phyloP scores from a whole-genome alignment of 2,888 invertebrate genomes.

The Pandemis corylana region DNA sequence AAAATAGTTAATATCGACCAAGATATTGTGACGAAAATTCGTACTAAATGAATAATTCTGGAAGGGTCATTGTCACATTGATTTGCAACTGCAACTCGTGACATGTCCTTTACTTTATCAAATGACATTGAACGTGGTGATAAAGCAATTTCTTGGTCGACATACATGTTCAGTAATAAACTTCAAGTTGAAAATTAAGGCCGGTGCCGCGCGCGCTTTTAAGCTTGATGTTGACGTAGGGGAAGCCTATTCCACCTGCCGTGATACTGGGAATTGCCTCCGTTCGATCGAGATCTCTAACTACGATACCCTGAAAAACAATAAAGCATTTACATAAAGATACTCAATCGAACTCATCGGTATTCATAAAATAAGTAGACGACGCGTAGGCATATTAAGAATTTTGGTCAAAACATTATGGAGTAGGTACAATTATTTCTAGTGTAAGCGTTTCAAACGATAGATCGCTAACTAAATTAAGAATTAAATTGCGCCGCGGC shows the following conservation, averaged over 20 bases:
- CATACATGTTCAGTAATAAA: conserved; percentile 59
- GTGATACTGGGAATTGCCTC: conserved; percentile 59
- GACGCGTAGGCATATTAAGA: no score
- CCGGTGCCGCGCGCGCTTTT: conserved; percentile 67
- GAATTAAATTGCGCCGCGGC: no score
- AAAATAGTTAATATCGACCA: not conserved
- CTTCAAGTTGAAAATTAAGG: conserved; percentile 66
- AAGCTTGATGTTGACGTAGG: conserved; percentile 65
- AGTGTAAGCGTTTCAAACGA: no score
- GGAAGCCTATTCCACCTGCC: conserved; percentile 67
- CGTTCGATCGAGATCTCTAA: conserved; percentile 61
- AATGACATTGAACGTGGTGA: not conserved
- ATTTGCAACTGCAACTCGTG: not conserved
- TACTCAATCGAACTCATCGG: no score
- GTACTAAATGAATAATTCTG: not conserved
- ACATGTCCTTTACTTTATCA: not conserved
- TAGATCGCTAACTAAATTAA: no score
- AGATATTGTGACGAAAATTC: not conserved
- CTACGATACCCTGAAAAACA: conserved; percentile 66
- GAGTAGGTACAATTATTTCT: no score
- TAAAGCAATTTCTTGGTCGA: not conserved
- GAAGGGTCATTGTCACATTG: not conserved
- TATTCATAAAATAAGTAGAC: no score
- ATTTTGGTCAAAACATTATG: no score
- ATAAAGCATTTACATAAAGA: not conserved